These are phyloP conservation scores for Microtus montanus DNA, from an alignment of 2,113 vertebrate genomes.

Conservation along the genomic window DNA sequence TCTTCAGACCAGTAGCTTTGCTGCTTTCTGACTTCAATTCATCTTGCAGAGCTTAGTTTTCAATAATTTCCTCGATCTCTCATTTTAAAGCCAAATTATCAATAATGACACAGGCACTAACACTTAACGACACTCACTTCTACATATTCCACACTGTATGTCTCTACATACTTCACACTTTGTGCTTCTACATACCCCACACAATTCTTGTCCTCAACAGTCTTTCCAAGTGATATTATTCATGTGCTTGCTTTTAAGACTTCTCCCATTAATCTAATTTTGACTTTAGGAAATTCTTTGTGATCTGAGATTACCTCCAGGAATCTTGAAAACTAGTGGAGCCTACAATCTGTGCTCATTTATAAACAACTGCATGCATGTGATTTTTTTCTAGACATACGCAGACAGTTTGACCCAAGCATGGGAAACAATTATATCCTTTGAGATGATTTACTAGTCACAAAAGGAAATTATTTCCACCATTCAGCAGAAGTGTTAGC, in stretches of 20 bases:
- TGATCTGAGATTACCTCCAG: neutral
- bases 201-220: neutral
- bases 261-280: neutral
- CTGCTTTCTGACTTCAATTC: neutral
- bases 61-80: neutral
- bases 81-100: conserved; percentile 14
- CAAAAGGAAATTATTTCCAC: neutral
- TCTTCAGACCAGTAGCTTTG: neutral
- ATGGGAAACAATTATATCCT: neutral
- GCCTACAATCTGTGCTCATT: neutral
- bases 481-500: neutral
- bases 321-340: neutral
- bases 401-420: neutral
- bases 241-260: neutral
- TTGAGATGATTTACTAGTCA: neutral
- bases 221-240: too few species aligned
- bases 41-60: neutral
- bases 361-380: neutral
- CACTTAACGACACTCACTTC: neutral
- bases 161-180: neutral
- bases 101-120: neutral
- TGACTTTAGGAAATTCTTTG: neutral
- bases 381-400: neutral
- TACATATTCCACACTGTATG: neutral
- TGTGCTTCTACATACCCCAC: neutral